Base-by-base conservation (phyloP, 2,888 invertebrate species). In the Callyntrura guangdongensis region DNA sequence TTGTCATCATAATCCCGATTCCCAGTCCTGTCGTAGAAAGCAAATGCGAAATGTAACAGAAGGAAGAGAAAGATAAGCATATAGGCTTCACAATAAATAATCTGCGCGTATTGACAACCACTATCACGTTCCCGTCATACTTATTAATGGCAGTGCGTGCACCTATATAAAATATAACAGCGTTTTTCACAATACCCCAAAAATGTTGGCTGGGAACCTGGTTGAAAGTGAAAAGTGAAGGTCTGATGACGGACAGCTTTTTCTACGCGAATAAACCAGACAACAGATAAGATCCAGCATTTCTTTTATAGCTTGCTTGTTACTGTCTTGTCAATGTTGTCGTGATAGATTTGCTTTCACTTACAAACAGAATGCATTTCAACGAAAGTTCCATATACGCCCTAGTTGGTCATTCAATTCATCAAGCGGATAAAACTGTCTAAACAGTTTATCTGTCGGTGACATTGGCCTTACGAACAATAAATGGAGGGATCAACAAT, bases 381-480 rank as follows among this genome's bases (percentile, higher is more conserved):
- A 36, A 1, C 12, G 36, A 25, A 36, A 14, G 53, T 14, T 77
- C 53, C 53, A 14, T 53, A 53, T 53, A 14, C 53, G 14, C n/a
- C 56, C 56, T 14, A 8, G 27, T 79, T 74, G 64, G 45, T 47
- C 61, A 64, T 45, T 82, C 47, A 20, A 82, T 82, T 82, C 82
- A 64, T 64, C 64, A 82, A 8, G 8, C 12, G 64, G 82, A 82
- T 82, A 82, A 82, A 82, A 64, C 17, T 81, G 74, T 59, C 79
- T 27, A 17, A 82, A 45, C 59, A 82, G 47, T 22, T 82, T 79
- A 49, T 82, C 64, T 61, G 61, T 20, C 20, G 14, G 64, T 64
- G 59, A 47, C 61, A 61, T 81, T 81, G 81, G 82, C 59, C n/a
- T 6, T 17, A 82, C 12, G 12, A 47, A 64, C 20, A 64, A 82